Evolutionary conservation across 2,113 vertebrate species (phyloP).

Genomic region (Indri indri): DNA sequence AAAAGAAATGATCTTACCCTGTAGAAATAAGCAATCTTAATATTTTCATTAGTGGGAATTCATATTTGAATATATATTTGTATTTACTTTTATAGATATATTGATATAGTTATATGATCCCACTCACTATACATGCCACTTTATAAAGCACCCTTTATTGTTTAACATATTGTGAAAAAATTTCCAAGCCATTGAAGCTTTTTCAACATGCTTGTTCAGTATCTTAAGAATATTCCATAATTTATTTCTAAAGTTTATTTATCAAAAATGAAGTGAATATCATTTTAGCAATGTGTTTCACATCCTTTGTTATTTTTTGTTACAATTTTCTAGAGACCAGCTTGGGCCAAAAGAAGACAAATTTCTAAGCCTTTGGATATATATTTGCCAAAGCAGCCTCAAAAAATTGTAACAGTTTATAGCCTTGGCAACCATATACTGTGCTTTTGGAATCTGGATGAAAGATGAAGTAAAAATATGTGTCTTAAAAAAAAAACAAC

Average conservation of each 20-base stretch:
- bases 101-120: neutral
- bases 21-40: neutral
- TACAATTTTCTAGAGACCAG: neutral
- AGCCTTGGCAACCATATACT: neutral
- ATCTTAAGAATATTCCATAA: neutral
- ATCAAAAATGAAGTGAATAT: neutral
- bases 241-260: slow-evolving; percentile 20
- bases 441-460: slow-evolving; percentile 2
- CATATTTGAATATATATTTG: neutral
- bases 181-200: neutral
- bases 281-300: neutral
- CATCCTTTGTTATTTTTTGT: neutral
- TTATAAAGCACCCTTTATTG: neutral
- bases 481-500: neutral
- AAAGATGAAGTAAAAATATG: neutral
- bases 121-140: neutral
- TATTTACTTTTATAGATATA: neutral
- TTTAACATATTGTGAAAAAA: neutral
- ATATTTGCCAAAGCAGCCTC: neutral
- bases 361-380: neutral
- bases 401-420: neutral
- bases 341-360: neutral
- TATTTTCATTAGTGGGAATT: neutral
- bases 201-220: neutral
- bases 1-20: neutral